A percentile compares a stretch with the other conserved stretches of the same genome.
Conservation (phyloP, 2,888 invertebrate genomes). For the Idaea straminata region DNA sequence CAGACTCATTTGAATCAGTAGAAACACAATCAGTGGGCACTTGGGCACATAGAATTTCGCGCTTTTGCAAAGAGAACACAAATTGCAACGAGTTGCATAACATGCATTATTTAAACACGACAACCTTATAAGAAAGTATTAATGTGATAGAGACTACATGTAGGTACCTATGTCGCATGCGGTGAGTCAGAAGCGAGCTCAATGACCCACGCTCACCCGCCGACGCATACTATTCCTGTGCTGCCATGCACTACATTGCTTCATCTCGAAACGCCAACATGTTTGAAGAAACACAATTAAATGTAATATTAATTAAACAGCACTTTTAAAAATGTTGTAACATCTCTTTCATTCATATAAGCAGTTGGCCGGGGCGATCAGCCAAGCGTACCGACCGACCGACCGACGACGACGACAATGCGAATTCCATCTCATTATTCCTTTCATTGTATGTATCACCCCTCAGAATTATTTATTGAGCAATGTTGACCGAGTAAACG, state of each 20-base stretch:
- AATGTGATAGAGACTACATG: conserved; percentile 71
- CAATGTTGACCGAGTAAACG: conserved; percentile 28
- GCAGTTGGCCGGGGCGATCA: conserved; percentile 25
- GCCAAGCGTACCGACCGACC: conserved; percentile 20
- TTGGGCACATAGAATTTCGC: conserved; percentile 39
- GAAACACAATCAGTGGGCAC: conserved; percentile 32
- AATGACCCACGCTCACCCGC: conserved; percentile 64
- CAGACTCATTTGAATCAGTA: neutral
- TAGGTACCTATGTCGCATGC: conserved; percentile 51
- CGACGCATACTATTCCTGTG: conserved; percentile 68
- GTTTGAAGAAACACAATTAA: conserved; percentile 37
- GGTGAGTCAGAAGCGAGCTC: conserved; percentile 67
- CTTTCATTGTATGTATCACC: conserved; percentile 26
- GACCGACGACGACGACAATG: conserved; percentile 5
- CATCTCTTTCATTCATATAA: conserved; percentile 31
- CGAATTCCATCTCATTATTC: conserved; percentile 24
- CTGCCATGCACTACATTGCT: conserved; percentile 57
- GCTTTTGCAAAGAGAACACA: conserved; percentile 53
- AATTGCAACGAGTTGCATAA: conserved; percentile 76
- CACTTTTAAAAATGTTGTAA: conserved; percentile 25
- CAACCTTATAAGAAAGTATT: conserved; percentile 78
- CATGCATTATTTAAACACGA: conserved; percentile 76
- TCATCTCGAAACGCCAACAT: conserved; percentile 48
- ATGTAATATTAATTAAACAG: conserved; percentile 34
- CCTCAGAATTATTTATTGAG: conserved; percentile 28